Evolutionary conservation across 2,797 vertebrate species (phyloP), one percentile per base, ranked within the genome.

Genomic region (Strix occidentalis): DNA sequence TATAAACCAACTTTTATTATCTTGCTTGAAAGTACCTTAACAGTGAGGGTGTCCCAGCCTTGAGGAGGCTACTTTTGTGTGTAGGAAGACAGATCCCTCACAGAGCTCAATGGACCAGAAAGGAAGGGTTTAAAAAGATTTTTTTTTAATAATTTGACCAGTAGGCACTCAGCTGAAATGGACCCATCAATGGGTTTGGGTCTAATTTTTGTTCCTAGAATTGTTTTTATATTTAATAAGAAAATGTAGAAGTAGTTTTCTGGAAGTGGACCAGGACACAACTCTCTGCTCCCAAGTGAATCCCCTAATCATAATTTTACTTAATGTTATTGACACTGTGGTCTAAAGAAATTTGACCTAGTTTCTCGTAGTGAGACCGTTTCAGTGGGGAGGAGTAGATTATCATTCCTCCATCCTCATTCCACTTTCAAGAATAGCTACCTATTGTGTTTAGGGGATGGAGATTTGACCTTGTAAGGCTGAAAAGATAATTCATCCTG

Each of bases 51-150:
- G 86, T 77, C 37, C 28, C 31, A 61, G 28, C 11, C n/a, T 41
- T 17, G 16, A 64, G 19, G 19, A 81, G 4, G 13, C 19, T 2
- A 6, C 19, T 58, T 70, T 56, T 29, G 39, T 0, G 0, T 46
- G 28, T 45, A 20, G 14, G 16, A 57, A 75, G 35, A 23, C 6
- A 75, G 5, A 3, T 68, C 14, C 13, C 3, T 43, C 70, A 69
- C 31, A 90, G n/a, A 75, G n/a, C 7, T 71, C n/a, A 43, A 7
- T 53, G 11, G 10, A 3, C 5, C 12, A 46, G 56, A 83, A 90
- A 51, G 16, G n/a, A 87, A 60, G 5, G 5, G 2, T 39, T 92
- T 84, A 23, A 35, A 68, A 57, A 19, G 13, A 10, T 5, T 41
- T 11, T 33, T 53, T 12, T 71, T 53, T 43, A 56, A 33, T 61